Conservation (phyloP, 2,797 vertebrate species). For the Danio albolineatus region DNA sequence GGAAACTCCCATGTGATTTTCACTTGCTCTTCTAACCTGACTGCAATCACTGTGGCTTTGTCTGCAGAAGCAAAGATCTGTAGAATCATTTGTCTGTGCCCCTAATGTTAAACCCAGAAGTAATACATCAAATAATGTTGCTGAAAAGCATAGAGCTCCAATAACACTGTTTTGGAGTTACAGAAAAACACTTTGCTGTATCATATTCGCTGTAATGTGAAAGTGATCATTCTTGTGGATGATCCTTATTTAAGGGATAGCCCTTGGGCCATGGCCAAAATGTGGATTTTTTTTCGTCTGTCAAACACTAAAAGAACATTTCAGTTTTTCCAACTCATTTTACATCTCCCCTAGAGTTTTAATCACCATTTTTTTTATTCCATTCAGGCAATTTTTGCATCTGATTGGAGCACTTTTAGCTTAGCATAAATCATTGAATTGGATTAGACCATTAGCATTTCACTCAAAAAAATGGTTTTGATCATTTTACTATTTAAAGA, state of each 20-base stretch:
- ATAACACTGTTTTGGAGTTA: neutral
- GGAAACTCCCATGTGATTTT: conserved; percentile 47
- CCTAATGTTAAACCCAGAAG: conserved; percentile 32
- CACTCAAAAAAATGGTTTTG: no score
- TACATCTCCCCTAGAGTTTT: no score
- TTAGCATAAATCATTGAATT: no score
- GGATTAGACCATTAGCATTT: no score
- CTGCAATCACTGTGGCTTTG: conserved; percentile 51
- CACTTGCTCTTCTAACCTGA: conserved; percentile 45
- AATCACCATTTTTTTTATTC: no score
- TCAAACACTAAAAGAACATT: no score
- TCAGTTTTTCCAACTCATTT: no score
- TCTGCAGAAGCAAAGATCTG: conserved; percentile 37
- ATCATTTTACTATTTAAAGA: no score
- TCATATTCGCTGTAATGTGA: neutral
- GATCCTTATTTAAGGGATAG: neutral
- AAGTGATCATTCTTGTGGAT: neutral
- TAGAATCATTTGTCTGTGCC: conserved; percentile 42
- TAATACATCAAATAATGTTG: conserved; percentile 24
- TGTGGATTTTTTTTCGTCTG: no score
- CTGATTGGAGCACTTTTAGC: no score
- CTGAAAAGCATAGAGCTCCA: conserved; percentile 27
- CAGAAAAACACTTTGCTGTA: neutral
- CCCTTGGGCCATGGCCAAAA: no score
- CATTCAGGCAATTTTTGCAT: no score